Evolutionary conservation across 2,888 invertebrate species (phyloP), one percentile per base, ranked within the genome.

Genomic region (Xestoiulus laeticollis): DNA sequence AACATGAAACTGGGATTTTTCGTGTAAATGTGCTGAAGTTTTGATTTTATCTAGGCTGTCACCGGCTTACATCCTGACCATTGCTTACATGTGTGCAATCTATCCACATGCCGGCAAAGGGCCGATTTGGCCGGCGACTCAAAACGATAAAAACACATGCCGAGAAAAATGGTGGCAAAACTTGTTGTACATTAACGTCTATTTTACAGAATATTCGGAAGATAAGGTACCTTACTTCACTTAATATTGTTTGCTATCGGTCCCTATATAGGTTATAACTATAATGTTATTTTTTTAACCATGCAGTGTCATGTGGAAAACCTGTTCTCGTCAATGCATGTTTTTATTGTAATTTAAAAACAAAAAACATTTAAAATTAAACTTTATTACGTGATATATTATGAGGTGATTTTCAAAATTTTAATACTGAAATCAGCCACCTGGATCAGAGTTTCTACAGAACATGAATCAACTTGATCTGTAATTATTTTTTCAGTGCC

Each of bases 111-210:
- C 78, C n/a, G 87, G 87, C 53, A 59, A 78, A 22, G 87, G 87
- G 19, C 87, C 87, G n/a, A 78, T 87, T 16, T 87, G 87, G 87
- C 87, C 87, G 0, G 78, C 59, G 10, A 78, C 87, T 26, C n/a
- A 68, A 10, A 78, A 78, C 59, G 78, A 87, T 78, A 38, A 8
- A 26, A 33, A 30, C 32, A n/a, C 30, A 19, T 87, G 87, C 38
- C 8, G 87, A 19, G n/a, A 78, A 33, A 87, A 19, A 44, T 87
- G 59, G 68, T 87, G 87, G 87, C 59, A 43, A 78, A 87, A 87
- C 26, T 26, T 87, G 32, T 33, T 87, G 5, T 87, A 68, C 33
- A 87, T 87, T n/a, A 87, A 85, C 43, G 85, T 85, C n/a, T 87
- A 85, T 19, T 87, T 85, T 33, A 22, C n/a, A 16, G 68, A 6